Percentiles rank a stretch among this genome's conserved stretches.
phyloP scores from a whole-genome alignment of 2,113 vertebrate genomes.

The Chitala chitala region DNA sequence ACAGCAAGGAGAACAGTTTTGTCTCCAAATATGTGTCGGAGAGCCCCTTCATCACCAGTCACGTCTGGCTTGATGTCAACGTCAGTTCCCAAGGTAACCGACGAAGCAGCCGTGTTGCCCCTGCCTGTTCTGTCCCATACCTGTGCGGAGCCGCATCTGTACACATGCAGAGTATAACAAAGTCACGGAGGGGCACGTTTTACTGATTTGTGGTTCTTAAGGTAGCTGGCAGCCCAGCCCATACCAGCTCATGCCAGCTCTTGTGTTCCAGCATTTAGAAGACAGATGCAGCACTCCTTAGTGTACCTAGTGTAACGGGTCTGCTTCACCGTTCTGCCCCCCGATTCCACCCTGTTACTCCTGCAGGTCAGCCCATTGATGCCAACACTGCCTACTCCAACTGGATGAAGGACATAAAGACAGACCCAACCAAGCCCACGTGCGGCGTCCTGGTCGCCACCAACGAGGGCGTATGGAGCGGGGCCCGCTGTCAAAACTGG shows the following conservation, averaged over 20 bases:
- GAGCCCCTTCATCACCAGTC: slow-evolving; percentile 74
- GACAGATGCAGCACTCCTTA: neutral
- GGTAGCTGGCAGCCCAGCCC: neutral
- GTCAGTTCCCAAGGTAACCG: slow-evolving; percentile 58
- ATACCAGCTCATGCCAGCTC: neutral
- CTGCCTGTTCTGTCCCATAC: no score
- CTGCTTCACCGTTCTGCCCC: neutral
- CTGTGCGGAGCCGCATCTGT: no score
- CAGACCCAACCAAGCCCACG: slow-evolving; percentile 54
- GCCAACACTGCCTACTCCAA: slow-evolving; percentile 63
- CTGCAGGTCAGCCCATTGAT: slow-evolving; percentile 23
- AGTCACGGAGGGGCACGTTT: neutral
- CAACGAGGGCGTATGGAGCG: slow-evolving; percentile 75
- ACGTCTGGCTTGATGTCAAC: slow-evolving; percentile 77
- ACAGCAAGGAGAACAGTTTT: slow-evolving; percentile 82
- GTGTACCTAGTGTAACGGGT: neutral
- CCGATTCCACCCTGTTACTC: neutral
- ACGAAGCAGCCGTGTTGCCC: neutral
- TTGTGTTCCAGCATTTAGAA: neutral
- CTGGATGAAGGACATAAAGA: slow-evolving; percentile 56
- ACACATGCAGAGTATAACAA: no score
- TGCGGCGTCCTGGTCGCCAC: slow-evolving; percentile 66
- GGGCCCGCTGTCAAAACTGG: slow-evolving; percentile 67
- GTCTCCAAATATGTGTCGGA: slow-evolving; percentile 68
- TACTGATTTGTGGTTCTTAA: no score